phyloP scores from a whole-genome alignment of 2,888 invertebrate genomes.

The Acrocyrtus sp. region DNA sequence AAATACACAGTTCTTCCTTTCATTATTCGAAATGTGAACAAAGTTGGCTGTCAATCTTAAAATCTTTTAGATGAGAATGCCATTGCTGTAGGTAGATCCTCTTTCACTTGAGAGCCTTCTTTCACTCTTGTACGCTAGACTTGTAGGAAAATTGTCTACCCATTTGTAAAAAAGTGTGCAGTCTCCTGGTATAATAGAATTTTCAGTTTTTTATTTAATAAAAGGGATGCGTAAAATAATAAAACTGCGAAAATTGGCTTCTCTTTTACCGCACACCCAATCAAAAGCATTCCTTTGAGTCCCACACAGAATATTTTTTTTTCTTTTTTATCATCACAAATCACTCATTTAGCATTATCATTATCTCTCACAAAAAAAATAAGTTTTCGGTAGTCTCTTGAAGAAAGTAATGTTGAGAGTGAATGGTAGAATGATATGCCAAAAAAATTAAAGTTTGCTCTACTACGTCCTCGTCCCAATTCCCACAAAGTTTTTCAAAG shows the following conservation, averaged over 20 bases:
- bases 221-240: no score
- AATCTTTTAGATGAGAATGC: no score
- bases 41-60: not conserved
- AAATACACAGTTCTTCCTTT: not conserved
- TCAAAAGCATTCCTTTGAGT: not conserved
- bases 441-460: conserved; percentile 1
- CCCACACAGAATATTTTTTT: no score
- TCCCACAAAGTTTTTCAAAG: not conserved
- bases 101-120: no score
- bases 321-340: not conserved
- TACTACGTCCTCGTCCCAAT: conserved; percentile 3
- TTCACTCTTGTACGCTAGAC: no score
- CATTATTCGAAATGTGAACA: not conserved
- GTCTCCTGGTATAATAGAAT: no score
- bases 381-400: not conserved
- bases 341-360: no score
- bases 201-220: no score
- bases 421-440: not conserved
- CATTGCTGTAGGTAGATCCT: no score
- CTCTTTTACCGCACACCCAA: not conserved
- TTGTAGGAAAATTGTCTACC: not conserved
- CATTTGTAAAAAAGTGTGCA: no score
- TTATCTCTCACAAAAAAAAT: no score
- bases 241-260: not conserved
- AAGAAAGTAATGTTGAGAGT: no score